Evolutionary conservation across 92 coral and sea anemone species (phyloP).

Genomic region (Isaurus tuberculatus): DNA sequence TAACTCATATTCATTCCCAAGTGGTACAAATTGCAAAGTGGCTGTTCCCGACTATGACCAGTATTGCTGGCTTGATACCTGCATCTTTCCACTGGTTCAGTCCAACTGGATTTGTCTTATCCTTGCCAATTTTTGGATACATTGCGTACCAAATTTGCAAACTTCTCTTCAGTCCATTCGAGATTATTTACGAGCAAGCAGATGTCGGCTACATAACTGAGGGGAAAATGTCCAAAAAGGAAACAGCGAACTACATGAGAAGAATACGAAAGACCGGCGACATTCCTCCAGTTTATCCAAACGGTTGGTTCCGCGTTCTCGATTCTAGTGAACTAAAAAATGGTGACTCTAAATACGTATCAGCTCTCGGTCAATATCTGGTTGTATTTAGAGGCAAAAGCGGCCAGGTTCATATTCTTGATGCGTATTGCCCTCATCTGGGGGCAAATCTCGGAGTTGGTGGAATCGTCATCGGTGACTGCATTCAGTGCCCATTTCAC

Average conservation of each 20-base stretch:
- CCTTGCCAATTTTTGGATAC: constrained; percentile 30
- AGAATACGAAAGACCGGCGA: constrained; percentile 72
- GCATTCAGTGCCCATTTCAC: constrained; percentile 93
- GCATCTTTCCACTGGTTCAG: constrained; percentile 8
- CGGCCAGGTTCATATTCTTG: constrained; percentile 71
- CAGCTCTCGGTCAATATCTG: constrained; percentile 80
- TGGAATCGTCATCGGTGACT: constrained; percentile 80
- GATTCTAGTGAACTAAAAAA: constrained; percentile 72
- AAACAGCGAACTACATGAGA: constrained; percentile 73
- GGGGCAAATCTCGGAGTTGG: constrained; percentile 96
- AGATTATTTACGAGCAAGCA: constrained; percentile 64
- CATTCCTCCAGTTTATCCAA: constrained; percentile 93
- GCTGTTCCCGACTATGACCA: neutral
- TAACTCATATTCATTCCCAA: constrained; percentile 19
- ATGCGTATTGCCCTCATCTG: constrained; percentile 97
- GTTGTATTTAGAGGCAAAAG: constrained; percentile 92
- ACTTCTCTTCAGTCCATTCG: constrained; percentile 74
- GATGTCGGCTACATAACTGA: constrained; percentile 87
- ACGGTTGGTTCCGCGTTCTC: constrained; percentile 92
- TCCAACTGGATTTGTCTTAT: constrained; percentile 3
- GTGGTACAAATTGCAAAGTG: neutral
- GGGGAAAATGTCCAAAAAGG: constrained; percentile 69
- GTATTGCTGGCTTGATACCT: neutral
- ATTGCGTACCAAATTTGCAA: constrained; percentile 64
- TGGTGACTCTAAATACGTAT: constrained; percentile 75